These are phyloP conservation scores for Cyrtodaria siliqua DNA, from an alignment of 2,888 invertebrate genomes.

Conservation along the genomic window DNA sequence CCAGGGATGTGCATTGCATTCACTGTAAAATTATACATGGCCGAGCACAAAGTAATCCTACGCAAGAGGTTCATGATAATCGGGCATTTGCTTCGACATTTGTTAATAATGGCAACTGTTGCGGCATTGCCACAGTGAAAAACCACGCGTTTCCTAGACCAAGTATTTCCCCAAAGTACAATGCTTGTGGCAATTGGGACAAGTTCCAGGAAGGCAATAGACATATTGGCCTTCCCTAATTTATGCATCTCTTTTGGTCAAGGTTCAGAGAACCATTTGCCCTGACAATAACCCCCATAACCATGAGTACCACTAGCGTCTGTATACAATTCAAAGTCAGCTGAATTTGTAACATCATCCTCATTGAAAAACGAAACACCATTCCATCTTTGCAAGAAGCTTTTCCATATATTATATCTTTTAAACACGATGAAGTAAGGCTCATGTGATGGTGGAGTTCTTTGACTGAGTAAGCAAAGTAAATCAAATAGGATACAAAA, in stretches of 20 bases:
- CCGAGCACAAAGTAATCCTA: background rate
- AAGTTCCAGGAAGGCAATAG: slow-evolving; percentile 6
- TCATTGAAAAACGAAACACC: slow-evolving; percentile 49
- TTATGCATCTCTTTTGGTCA: slow-evolving; percentile 26
- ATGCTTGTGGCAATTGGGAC: slow-evolving; percentile 1
- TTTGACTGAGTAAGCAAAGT: slow-evolving; percentile 27
- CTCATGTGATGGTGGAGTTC: slow-evolving; percentile 36
- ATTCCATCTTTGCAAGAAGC: slow-evolving; percentile 45
- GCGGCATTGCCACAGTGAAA: slow-evolving; percentile 2
- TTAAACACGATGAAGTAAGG: slow-evolving; percentile 16
- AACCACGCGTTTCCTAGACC: background rate
- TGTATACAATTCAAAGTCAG: slow-evolving; percentile 39
- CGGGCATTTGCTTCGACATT: background rate
- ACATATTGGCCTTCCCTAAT: slow-evolving; percentile 1
- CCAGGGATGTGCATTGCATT: slow-evolving; percentile 6
- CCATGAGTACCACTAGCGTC: slow-evolving; percentile 19
- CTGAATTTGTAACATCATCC: slow-evolving; percentile 17
- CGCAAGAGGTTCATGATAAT: background rate
- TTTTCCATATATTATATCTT: slow-evolving; percentile 42
- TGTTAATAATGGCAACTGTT: background rate
- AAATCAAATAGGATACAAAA: slow-evolving; percentile 38
- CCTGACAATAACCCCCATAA: slow-evolving; percentile 25
- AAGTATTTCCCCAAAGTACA: background rate
- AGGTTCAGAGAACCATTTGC: slow-evolving; percentile 38
- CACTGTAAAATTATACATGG: background rate